These are phyloP conservation scores for Marronus borbonicus DNA, from an alignment of 2,888 invertebrate species.

Conservation along the genomic window DNA sequence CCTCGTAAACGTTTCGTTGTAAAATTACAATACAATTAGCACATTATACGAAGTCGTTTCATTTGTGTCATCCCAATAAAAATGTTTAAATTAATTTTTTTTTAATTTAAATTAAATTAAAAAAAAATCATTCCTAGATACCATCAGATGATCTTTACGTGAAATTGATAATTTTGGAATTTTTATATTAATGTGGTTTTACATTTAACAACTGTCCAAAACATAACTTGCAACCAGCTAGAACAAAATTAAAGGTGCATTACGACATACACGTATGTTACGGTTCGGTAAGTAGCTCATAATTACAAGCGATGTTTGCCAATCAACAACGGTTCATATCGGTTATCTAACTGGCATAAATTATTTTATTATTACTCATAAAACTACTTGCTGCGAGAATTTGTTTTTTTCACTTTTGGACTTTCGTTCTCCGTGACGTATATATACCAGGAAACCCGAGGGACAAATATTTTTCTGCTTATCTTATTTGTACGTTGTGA, in stretches of 20 bases:
- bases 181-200: not conserved
- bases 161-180: not conserved
- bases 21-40: too few relatives aligned
- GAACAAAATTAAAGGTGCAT: not conserved
- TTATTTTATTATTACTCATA: constrained; percentile 29
- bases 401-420: constrained; percentile 11
- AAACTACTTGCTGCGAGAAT: constrained; percentile 4
- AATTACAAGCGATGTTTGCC: constrained; percentile 1
- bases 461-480: constrained; percentile 4
- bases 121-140: too few relatives aligned
- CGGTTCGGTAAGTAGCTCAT: not conserved
- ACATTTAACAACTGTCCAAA: not conserved
- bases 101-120: too few relatives aligned
- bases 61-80: too few relatives aligned
- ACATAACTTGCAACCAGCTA: not conserved
- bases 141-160: too few relatives aligned
- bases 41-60: too few relatives aligned
- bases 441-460: not conserved
- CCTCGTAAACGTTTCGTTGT: too few relatives aligned
- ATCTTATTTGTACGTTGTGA: not conserved
- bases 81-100: too few relatives aligned
- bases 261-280: not conserved
- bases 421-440: constrained; percentile 9
- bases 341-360: constrained; percentile 25
- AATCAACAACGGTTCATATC: constrained; percentile 19